Conservation (phyloP, 2,113 vertebrate species). For the Grantiella picta region DNA sequence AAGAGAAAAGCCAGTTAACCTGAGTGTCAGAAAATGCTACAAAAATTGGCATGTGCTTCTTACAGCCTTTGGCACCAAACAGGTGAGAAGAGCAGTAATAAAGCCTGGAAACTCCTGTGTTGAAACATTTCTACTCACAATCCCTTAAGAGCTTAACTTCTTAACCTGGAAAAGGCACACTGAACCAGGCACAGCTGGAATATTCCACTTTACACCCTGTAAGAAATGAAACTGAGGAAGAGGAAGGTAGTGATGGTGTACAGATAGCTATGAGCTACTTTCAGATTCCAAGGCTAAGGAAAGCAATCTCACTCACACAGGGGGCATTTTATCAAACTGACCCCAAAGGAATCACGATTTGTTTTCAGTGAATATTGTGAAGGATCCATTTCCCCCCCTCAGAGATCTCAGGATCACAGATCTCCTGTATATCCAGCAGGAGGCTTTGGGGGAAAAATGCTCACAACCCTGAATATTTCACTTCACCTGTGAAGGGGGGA, state of each 20-base stretch:
- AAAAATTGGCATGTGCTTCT: constrained; percentile 41
- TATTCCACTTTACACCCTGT: background rate
- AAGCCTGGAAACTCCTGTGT: background rate
- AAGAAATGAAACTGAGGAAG: background rate
- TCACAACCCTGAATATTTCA: background rate
- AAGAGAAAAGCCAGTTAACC: constrained; percentile 30
- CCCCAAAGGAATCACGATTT: background rate
- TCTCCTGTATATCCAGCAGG: background rate
- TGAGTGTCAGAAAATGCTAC: constrained; percentile 71
- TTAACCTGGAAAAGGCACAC: background rate
- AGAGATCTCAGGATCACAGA: background rate
- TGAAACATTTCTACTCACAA: background rate
- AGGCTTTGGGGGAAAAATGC: accelerated
- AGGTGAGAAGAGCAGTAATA: background rate
- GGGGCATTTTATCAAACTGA: background rate
- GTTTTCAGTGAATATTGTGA: background rate
- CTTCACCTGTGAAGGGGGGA: accelerated
- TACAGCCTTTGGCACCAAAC: constrained; percentile 68
- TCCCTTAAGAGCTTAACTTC: background rate
- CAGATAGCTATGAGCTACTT: background rate
- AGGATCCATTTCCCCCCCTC: background rate
- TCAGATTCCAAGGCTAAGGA: background rate
- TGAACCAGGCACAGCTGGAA: background rate
- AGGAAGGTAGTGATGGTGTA: background rate
- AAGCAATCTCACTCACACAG: background rate